Evolutionary conservation across 1,140 invertebrate genomes (phyloP).

Genomic region (Eueides isabella): DNA sequence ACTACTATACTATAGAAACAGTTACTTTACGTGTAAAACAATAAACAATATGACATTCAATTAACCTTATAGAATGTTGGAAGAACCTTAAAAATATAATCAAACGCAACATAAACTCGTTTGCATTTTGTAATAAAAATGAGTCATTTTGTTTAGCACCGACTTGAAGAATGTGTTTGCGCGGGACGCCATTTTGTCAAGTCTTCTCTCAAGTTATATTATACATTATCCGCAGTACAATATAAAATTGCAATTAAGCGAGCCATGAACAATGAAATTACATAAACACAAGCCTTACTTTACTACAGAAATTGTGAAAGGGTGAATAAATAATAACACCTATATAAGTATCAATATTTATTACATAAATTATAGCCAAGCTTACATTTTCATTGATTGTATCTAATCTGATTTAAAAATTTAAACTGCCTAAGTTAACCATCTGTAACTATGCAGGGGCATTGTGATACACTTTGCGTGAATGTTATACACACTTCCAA

Average conservation of each 20-base stretch:
- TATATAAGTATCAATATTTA: slow-evolving; percentile 78
- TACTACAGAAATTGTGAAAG: background rate
- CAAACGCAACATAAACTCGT: slow-evolving; percentile 11
- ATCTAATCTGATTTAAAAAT: slow-evolving; percentile 74
- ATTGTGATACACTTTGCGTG: slow-evolving; percentile 12
- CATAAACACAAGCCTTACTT: background rate
- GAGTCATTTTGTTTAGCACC: slow-evolving; percentile 4
- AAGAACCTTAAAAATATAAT: slow-evolving; percentile 5
- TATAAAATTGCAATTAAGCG: background rate
- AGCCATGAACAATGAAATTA: background rate
- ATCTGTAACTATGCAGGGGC: slow-evolving; percentile 59
- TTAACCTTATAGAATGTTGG: slow-evolving; percentile 5
- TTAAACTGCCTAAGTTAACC: slow-evolving; percentile 72
- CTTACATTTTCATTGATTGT: slow-evolving; percentile 74
- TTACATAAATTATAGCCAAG: slow-evolving; percentile 82
- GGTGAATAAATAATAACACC: slow-evolving; percentile 45
- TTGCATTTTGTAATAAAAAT: slow-evolving; percentile 15
- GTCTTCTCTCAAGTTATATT: background rate
- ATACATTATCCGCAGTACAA: background rate
- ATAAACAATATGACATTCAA: slow-evolving; percentile 4
- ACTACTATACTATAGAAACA: background rate
- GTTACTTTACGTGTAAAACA: background rate
- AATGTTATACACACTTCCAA: background rate
- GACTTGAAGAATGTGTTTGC: slow-evolving; percentile 1
- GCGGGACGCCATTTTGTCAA: slow-evolving; percentile 6